phyloP scores from a whole-genome alignment of 2,888 invertebrate species.

The Philopedon plagiatum region DNA sequence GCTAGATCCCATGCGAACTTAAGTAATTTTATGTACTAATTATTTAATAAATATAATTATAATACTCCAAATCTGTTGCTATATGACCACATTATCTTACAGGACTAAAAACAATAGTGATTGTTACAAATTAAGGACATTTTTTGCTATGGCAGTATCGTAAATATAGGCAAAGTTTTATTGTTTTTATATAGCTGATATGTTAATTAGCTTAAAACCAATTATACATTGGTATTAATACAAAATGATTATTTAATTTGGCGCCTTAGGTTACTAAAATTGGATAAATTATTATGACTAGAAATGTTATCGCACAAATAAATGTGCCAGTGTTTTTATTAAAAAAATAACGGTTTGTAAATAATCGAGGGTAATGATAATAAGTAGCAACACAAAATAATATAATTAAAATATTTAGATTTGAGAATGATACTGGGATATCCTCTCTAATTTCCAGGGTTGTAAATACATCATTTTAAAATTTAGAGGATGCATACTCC shows the following conservation, averaged over 20 bases:
- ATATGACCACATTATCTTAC: background rate
- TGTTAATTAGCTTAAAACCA: constrained; percentile 2
- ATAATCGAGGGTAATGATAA: no score
- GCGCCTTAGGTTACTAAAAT: constrained; percentile 2
- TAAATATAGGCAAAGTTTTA: background rate
- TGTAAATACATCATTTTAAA: no score
- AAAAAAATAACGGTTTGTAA: background rate
- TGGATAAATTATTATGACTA: background rate
- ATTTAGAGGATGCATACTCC: no score
- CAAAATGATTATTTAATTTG: constrained; percentile 19
- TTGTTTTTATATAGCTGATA: background rate
- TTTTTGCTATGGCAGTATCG: background rate
- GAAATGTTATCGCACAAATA: background rate
- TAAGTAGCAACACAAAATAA: no score
- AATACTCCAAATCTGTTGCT: background rate
- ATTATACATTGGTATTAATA: constrained; percentile 14
- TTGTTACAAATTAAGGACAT: constrained; percentile 6
- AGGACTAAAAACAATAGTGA: background rate
- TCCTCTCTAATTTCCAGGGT: no score
- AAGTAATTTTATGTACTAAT: background rate
- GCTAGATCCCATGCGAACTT: no score
- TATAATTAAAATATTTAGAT: no score
- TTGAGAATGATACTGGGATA: no score
- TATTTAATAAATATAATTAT: background rate
- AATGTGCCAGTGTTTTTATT: background rate